phyloP scores from a whole-genome alignment of 2,797 vertebrate species.

The Cercopithecus diana region DNA sequence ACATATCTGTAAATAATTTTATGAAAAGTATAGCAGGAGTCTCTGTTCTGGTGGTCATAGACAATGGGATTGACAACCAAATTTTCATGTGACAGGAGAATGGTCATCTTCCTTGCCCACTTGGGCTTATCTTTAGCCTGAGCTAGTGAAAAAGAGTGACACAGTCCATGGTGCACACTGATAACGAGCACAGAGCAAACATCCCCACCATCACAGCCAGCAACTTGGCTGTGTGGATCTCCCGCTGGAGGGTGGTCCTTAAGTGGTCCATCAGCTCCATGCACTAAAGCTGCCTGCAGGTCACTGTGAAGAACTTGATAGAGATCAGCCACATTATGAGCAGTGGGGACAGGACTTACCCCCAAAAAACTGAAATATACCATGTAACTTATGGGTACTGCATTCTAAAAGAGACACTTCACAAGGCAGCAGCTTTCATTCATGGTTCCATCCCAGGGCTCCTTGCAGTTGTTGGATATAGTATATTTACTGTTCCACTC shows the following conservation, averaged over 20 bases:
- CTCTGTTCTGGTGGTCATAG: slow-evolving; percentile 95
- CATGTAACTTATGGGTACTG: slow-evolving; percentile 98
- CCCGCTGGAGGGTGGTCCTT: slow-evolving; percentile 91
- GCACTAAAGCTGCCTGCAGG: slow-evolving; percentile 93
- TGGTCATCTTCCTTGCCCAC: slow-evolving; percentile 91
- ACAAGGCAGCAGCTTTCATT: slow-evolving; percentile 83
- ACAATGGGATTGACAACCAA: slow-evolving; percentile 96
- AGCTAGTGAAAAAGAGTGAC: slow-evolving; percentile 88
- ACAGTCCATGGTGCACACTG: slow-evolving; percentile 95
- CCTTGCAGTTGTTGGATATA: slow-evolving; percentile 42
- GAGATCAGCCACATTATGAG: slow-evolving; percentile 96
- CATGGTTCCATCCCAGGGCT: neutral
- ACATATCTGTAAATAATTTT: slow-evolving; percentile 92
- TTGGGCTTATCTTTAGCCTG: slow-evolving; percentile 77
- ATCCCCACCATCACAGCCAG: slow-evolving; percentile 96
- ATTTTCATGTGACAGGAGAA: slow-evolving; percentile 95
- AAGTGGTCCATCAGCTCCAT: slow-evolving; percentile 93
- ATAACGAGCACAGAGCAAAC: slow-evolving; percentile 96
- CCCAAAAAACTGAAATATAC: slow-evolving; percentile 96
- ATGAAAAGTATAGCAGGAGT: slow-evolving; percentile 95
- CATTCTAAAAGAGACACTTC: slow-evolving; percentile 91
- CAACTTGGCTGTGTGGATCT: slow-evolving; percentile 95
- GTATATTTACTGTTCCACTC: slow-evolving; percentile 90
- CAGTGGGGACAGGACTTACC: slow-evolving; percentile 93
- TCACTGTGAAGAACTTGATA: slow-evolving; percentile 95